Evolutionary conservation across 1,140 invertebrate species (phyloP).

Genomic region (Heliconius himera): DNA sequence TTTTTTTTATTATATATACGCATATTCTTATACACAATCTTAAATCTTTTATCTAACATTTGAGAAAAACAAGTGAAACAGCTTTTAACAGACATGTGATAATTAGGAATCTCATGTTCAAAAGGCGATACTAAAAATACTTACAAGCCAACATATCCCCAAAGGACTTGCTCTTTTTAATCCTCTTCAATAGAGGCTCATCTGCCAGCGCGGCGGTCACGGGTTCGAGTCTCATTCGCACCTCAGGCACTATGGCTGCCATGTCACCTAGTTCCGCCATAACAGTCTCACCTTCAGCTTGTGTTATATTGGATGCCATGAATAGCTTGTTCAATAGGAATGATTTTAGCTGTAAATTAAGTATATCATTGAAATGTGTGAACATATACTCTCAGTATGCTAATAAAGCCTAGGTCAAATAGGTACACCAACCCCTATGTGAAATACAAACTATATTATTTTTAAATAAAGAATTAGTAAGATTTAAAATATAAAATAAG

Average conservation of each 20-base stretch:
- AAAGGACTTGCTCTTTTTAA: slow-evolving; percentile 57
- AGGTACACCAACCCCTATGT: too few species aligned
- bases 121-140: slow-evolving; percentile 21
- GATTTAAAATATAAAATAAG: slow-evolving; percentile 12
- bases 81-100: neutral
- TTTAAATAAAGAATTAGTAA: too few species aligned
- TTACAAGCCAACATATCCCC: slow-evolving; percentile 57
- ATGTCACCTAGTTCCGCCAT: slow-evolving; percentile 73
- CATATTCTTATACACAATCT: too few species aligned
- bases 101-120: too few species aligned
- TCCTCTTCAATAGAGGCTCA: slow-evolving; percentile 62
- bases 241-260: slow-evolving; percentile 70
- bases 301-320: slow-evolving; percentile 78
- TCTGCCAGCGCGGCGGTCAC: slow-evolving; percentile 42
- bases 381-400: too few species aligned
- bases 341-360: slow-evolving; percentile 50
- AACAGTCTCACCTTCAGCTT: slow-evolving; percentile 73
- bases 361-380: neutral
- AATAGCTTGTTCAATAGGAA: slow-evolving; percentile 77
- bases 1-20: too few species aligned
- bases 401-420: too few species aligned
- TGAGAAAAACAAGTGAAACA: neutral
- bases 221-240: slow-evolving; percentile 60
- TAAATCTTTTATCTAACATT: too few species aligned
- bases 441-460: too few species aligned